Evolutionary conservation across 1,140 invertebrate genomes (phyloP).

Genomic region (Caerostris darwini): DNA sequence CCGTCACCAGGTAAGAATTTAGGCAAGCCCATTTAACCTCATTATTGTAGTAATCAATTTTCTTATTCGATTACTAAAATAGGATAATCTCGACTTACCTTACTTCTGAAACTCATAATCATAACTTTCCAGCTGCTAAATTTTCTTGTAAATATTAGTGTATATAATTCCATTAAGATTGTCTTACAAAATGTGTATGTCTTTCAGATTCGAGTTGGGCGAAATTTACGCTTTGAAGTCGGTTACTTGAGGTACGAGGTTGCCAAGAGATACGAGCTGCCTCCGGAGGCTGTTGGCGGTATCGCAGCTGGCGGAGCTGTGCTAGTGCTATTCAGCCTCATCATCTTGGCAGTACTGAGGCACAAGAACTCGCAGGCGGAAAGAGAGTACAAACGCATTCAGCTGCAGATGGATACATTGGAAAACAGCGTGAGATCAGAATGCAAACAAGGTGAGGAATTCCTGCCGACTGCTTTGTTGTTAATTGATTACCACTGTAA

Average conservation of each 20-base stretch:
- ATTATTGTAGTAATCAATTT: too few relatives aligned
- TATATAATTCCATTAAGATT: too few relatives aligned
- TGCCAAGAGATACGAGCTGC: slow-evolving; percentile 89
- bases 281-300: slow-evolving; percentile 82
- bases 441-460: slow-evolving; percentile 92
- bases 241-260: slow-evolving; percentile 79
- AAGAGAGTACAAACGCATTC: slow-evolving; percentile 97
- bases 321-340: slow-evolving; percentile 86
- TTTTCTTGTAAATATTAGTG: too few relatives aligned
- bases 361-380: slow-evolving; percentile 97
- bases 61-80: too few relatives aligned
- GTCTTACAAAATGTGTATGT: not conserved
- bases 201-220: slow-evolving; percentile 83
- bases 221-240: slow-evolving; percentile 78
- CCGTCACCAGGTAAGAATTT: too few relatives aligned
- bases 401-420: slow-evolving; percentile 99
- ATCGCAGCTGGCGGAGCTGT: slow-evolving; percentile 78
- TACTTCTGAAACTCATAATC: too few relatives aligned
- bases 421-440: slow-evolving; percentile 98
- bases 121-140: too few relatives aligned
- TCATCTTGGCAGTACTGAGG: slow-evolving; percentile 93
- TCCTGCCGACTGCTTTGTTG: not conserved
- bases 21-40: too few relatives aligned
- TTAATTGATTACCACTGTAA: not conserved
- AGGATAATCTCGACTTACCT: too few relatives aligned